Conservation (phyloP, 2,888 invertebrate species). For the Chamaedrilus cognettii region DNA sequence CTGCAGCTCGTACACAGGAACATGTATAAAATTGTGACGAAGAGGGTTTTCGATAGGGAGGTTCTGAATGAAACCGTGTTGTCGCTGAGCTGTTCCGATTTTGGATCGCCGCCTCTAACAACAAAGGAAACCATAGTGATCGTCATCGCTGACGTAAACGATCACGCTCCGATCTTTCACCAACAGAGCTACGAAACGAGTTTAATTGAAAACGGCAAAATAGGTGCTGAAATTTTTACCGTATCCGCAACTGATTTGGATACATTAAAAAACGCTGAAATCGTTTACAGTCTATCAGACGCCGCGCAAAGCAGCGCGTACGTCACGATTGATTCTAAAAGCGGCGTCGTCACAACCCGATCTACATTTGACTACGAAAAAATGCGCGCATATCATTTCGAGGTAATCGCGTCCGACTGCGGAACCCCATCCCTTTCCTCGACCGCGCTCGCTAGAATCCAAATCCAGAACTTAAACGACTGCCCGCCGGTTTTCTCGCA, state of each 20-base stretch:
- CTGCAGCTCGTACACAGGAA: slow-evolving; percentile 12
- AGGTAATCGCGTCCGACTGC: too few relatives aligned
- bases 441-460: slow-evolving; percentile 16
- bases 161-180: slow-evolving; percentile 22
- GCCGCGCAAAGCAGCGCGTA: too few relatives aligned
- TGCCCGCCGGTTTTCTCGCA: too few relatives aligned
- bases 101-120: slow-evolving; percentile 29
- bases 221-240: slow-evolving; percentile 73
- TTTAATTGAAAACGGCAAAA: slow-evolving; percentile 77
- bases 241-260: slow-evolving; percentile 79
- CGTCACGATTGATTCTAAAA: slow-evolving; percentile 17
- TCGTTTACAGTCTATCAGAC: slow-evolving; percentile 81
- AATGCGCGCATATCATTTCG: too few relatives aligned
- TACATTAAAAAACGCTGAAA: slow-evolving; percentile 77
- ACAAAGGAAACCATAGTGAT: slow-evolving; percentile 59
- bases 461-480: slow-evolving; percentile 16
- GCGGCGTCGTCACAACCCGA: slow-evolving; percentile 10
- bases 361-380: slow-evolving; percentile 15
- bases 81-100: slow-evolving; percentile 65
- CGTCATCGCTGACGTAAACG: slow-evolving; percentile 24
- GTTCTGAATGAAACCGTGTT: slow-evolving; percentile 90
- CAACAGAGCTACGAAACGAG: slow-evolving; percentile 63
- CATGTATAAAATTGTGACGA: slow-evolving; percentile 68
- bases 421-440: slow-evolving; percentile 23
- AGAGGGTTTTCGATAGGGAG: slow-evolving; percentile 84